Percentiles rank a stretch among this genome's conserved stretches.
Evolutionary conservation across 1,140 invertebrate genomes (phyloP).

Genomic region (Pseudomyrmex dendroicus): DNA sequence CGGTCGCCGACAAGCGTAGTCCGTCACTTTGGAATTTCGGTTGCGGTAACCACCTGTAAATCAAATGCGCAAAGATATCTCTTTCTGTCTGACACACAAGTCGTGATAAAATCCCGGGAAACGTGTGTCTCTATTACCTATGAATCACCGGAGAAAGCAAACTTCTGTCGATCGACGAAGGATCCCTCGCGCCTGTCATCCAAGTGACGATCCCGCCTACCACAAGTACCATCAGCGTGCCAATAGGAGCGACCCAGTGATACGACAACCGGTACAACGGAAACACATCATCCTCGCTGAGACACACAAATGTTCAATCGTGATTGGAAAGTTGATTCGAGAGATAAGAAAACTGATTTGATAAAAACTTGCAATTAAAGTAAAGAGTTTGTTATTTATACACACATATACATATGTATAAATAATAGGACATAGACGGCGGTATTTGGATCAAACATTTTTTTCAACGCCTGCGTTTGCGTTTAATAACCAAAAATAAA

Average conservation of each 20-base stretch:
- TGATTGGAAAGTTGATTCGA: background rate
- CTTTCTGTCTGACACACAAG: background rate
- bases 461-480: no score
- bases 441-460: no score
- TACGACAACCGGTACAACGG: conserved; percentile 90
- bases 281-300: conserved; percentile 86
- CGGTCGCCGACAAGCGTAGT: background rate
- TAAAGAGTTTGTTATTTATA: no score
- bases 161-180: conserved; percentile 86
- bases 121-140: conserved; percentile 73
- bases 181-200: conserved; percentile 88
- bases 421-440: no score
- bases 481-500: background rate
- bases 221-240: conserved; percentile 87
- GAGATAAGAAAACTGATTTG: background rate
- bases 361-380: no score
- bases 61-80: background rate
- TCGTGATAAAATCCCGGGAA: background rate
- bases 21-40: conserved; percentile 30
- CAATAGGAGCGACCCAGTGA: conserved; percentile 91
- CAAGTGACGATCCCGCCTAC: conserved; percentile 89
- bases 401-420: no score
- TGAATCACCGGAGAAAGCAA: conserved; percentile 88
- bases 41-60: conserved; percentile 56
- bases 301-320: conserved; percentile 28